Evolutionary conservation across 35 echinoderm and acorn worm genomes (phyloP).

Genomic region (Lytechinus pictus): DNA sequence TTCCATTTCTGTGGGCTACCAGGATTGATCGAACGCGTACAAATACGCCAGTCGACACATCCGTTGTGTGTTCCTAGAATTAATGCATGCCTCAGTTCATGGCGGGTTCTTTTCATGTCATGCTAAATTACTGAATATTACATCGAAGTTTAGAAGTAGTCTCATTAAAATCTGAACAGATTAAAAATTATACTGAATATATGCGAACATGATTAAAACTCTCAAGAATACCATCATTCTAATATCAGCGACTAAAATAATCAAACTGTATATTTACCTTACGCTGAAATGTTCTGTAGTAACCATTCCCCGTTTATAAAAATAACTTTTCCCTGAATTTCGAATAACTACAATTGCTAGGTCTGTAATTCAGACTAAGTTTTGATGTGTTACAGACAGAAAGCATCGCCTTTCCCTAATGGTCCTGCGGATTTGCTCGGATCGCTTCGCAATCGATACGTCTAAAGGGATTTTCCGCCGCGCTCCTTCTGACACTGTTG

Average conservation of each 20-base stretch:
- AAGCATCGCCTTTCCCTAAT: background rate
- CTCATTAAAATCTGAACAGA: background rate
- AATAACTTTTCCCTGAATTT: background rate
- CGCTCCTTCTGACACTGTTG: background rate
- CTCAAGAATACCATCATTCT: background rate
- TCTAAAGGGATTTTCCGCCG: slow-evolving; percentile 16
- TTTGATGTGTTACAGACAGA: background rate
- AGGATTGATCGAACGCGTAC: background rate
- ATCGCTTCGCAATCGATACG: slow-evolving; percentile 16
- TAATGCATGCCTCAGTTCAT: slow-evolving; percentile 18
- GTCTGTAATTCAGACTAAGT: background rate
- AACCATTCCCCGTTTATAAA: background rate
- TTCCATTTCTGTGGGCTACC: background rate
- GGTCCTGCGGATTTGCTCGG: background rate
- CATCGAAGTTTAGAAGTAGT: background rate
- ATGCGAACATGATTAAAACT: background rate
- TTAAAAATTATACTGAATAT: background rate
- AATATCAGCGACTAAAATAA: background rate
- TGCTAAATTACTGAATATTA: slow-evolving; percentile 14
- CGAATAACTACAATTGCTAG: background rate
- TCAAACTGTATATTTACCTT: background rate
- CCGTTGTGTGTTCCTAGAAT: background rate
- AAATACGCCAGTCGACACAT: background rate
- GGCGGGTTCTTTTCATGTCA: background rate
- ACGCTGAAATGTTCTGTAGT: background rate